Percentiles rank a stretch among this genome's conserved stretches.
Conservation (phyloP, 1,140 invertebrate genomes). For the Telenomus remus region DNA sequence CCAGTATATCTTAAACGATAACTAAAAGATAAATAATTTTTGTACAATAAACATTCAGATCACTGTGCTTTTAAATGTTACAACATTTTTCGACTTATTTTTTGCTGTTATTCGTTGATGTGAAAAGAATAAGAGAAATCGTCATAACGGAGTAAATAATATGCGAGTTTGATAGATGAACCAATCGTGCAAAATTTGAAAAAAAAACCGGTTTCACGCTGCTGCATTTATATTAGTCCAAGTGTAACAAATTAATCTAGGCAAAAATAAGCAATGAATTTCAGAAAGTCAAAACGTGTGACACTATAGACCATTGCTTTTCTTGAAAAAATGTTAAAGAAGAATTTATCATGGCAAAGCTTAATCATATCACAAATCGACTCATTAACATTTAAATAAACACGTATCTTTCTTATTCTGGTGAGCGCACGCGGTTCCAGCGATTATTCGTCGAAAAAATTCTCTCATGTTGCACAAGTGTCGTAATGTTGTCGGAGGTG, state of each 20-base stretch:
- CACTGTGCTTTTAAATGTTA: background rate
- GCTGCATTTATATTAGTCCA: conserved; percentile 4
- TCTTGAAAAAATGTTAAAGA: conserved; percentile 24
- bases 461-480: conserved; percentile 35
- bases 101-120: too few relatives aligned
- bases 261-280: conserved; percentile 5
- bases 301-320: too few relatives aligned
- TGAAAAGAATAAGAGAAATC: too few relatives aligned
- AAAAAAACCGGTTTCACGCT: background rate
- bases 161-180: too few relatives aligned
- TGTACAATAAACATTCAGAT: conserved; percentile 12
- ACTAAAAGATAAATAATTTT: conserved; percentile 21
- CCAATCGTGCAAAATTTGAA: background rate
- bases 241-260: conserved; percentile 12
- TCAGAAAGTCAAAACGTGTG: conserved; percentile 9
- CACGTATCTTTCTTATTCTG: conserved; percentile 51
- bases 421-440: conserved; percentile 15
- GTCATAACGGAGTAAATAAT: too few relatives aligned
- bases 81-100: too few relatives aligned
- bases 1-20: conserved; percentile 47
- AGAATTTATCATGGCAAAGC: conserved; percentile 34
- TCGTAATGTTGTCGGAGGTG: conserved; percentile 55
- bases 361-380: conserved; percentile 42
- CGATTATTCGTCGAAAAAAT: conserved; percentile 53
- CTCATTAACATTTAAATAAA: conserved; percentile 60